Base-by-base conservation (phyloP, 2,888 invertebrate genomes). In the Polymixis flavicincta region DNA sequence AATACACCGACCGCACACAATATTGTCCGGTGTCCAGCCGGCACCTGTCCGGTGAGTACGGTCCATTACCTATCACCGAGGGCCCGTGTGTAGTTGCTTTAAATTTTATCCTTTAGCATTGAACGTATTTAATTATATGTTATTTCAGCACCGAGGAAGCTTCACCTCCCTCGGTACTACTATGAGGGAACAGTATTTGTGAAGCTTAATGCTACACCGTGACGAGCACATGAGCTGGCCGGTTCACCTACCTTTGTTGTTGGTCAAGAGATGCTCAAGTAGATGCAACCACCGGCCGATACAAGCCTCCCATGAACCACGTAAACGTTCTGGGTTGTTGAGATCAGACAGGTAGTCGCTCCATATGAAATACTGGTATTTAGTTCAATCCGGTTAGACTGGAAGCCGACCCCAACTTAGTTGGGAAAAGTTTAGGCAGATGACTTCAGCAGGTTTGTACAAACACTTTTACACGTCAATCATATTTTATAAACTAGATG, bases 1-100 rank as follows among this genome's bases (percentile, higher is more conserved):
- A 22, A 57, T 61, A 57, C 54, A 52, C 61, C 64, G 61, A 66
- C 66, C 60, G 48, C 69, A 65, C 60, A 64, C 59, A 45, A 48
- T 61, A 75, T 50, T 64, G 80, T 83, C 83, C 77, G 66, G 32
- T 22, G 71, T 42, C 67, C 52, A n/a, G 54, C 50, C 42, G 45
- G 25, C 82, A 71, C 68, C 55, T 64, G 76, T 48, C 76, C 82
- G 45, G 55, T 52, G 57, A 73, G 52, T 25, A 42, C 63, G 64
- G 64, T 52, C 28, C 76, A 37, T 57, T 57, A 48, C 55, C 32
- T 50, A 60, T 32, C 63, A n/a, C 19, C 42, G 8, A 7, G 17
- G 50, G 50, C 32, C n/a, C 45, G 72, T 57, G 52, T 55, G 11
- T 37, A 37, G 25, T 19, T 69, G 28, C 60, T 76, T 78, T 55